Evolutionary conservation across 2,888 invertebrate species (phyloP), one percentile per base, ranked within the genome.

Genomic region (Andrena camellia): DNA sequence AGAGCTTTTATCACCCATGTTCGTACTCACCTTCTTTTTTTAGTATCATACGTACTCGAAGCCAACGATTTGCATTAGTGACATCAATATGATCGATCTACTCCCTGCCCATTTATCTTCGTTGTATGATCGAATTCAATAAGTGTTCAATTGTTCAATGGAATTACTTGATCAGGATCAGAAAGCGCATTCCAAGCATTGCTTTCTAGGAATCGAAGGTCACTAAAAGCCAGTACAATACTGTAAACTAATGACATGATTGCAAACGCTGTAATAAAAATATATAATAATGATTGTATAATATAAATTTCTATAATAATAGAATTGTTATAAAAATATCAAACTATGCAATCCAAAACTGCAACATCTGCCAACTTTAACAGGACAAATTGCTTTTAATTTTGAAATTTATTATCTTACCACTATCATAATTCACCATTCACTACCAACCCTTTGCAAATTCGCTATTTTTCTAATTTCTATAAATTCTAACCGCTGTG

Each of bases 171-270:
- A 5, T 54, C 50, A 33, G 35, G 57, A 81, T 81, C 67, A 6
- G 66, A 68, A 69, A 72, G 52, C 17, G 26, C 59, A 81, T 80
- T 69, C 81, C 54, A n/a, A 3, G 20, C 20, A 7, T 72, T 81
- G 33, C 72, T 79, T 68, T 57, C 13, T 31, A 63, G 1, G 17
- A 35, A 57, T 68, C 57, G 79, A 68, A 81, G 79, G 67, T 72
- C 63, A 50, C n/a, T 31, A 8, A 33, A 48, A 63, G 52, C 31
- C 42, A 57, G 26, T 20, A 50, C 26, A 33, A 20, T 33, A 42
- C n/a, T 10, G n/a, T 13, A 26, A 7, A 48, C 13, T 42, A 66
- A 57, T 72, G 26, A 52, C 26, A 52, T 13, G 17, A 33, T 35
- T 35, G 35, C 3, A 29, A 17, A n/a, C 6, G 6, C 10, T 23